A percentile compares a stretch with the other conserved stretches of the same genome.
phyloP scores from a whole-genome alignment of 2,113 vertebrate species.

The Urocolius indicus region DNA sequence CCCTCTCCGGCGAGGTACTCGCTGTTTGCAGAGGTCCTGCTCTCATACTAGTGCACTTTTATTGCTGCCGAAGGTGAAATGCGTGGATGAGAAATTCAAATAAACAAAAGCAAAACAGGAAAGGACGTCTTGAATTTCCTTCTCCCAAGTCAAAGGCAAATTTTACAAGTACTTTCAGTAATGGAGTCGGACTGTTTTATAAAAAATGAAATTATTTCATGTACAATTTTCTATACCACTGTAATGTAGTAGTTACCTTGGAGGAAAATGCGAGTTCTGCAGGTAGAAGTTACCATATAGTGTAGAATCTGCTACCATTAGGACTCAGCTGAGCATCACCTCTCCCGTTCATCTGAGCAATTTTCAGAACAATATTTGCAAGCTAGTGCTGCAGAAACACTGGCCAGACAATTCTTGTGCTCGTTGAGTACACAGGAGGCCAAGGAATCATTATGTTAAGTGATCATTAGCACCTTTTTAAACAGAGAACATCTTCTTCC shows the following conservation, averaged over 20 bases:
- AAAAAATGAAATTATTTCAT: neutral
- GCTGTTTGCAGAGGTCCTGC: rapidly evolving
- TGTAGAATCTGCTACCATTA: neutral
- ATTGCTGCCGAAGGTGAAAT: neutral
- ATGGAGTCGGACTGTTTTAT: neutral
- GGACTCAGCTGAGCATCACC: neutral
- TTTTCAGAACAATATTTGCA: neutral
- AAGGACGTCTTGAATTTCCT: neutral
- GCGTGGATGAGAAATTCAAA: neutral
- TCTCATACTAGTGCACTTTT: rapidly evolving
- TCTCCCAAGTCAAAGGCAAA: neutral
- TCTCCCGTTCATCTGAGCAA: neutral
- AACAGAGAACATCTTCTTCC: neutral
- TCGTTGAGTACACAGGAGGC: neutral
- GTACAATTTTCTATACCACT: neutral
- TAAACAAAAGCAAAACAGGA: neutral
- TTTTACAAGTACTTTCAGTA: neutral
- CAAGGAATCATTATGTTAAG: constrained; percentile 17
- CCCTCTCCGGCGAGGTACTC: too few relatives aligned
- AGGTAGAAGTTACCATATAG: neutral
- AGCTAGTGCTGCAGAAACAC: neutral
- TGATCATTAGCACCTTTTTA: constrained; percentile 12
- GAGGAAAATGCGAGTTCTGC: neutral
- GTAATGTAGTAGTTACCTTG: neutral
- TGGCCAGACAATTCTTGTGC: neutral